Percentiles rank a stretch among this genome's conserved stretches.
phyloP scores from a whole-genome alignment of 2,888 invertebrate genomes.

The Pachymerium ferrugineum region DNA sequence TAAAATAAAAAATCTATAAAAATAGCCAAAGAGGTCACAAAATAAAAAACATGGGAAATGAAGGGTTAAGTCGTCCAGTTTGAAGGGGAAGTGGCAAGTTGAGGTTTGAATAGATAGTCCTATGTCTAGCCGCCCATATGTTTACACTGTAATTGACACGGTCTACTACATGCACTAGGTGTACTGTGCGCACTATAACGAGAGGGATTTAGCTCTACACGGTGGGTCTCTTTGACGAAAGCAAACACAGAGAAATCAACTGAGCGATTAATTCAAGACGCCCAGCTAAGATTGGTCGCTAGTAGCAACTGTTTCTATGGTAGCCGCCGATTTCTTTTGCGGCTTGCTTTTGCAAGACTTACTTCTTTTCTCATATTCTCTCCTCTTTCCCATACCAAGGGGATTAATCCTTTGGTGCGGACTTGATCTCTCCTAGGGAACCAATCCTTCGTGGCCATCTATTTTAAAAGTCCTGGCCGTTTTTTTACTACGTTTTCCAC shows the following conservation, averaged over 20 bases:
- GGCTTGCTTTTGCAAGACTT: constrained; percentile 12
- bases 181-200: constrained; percentile 5
- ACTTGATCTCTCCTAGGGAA: constrained; percentile 27
- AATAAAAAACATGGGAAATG: too few relatives aligned
- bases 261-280: constrained; percentile 23
- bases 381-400: constrained; percentile 16
- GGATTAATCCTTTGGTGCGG: constrained; percentile 22
- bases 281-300: constrained; percentile 2
- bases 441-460: constrained; percentile 24
- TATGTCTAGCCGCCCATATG: constrained; percentile 24
- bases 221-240: not conserved
- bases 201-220: constrained; percentile 5
- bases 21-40: too few relatives aligned
- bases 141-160: constrained; percentile 27
- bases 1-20: constrained; percentile 11
- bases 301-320: constrained; percentile 9
- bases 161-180: constrained; percentile 2
- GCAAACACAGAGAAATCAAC: constrained; percentile 22
- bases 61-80: constrained; percentile 27
- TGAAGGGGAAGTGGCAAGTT: constrained; percentile 6
- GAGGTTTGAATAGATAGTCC: constrained; percentile 15
- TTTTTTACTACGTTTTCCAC: not conserved
- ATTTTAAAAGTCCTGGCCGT: constrained; percentile 13
- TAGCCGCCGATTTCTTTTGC: not conserved
- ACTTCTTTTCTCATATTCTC: not conserved